Base-by-base conservation (phyloP, 2,888 invertebrate species). In the Formica aserva region DNA sequence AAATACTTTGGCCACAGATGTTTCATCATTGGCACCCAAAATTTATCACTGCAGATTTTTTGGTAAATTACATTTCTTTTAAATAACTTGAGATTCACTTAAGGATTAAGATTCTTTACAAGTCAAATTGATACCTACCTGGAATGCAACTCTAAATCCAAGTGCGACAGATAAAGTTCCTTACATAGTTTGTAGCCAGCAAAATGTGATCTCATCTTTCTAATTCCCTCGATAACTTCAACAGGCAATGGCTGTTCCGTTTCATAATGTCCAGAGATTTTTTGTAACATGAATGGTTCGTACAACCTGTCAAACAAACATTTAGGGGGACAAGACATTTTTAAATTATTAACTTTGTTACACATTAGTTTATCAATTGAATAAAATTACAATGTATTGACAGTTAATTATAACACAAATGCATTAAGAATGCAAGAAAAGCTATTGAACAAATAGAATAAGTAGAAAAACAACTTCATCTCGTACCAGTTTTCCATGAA, bases 91-190 rank as follows among this genome's bases (percentile, higher is more conserved):
- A 6, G 0, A 76, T 48, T 8, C 15, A 48, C 13, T 48, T 60
- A 13, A 57, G 0, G n/a, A 55, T 67, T 22, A 18, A 38, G 0
- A n/a, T 32, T 63, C 15, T 13, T 26, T 22, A 18, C 13, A 35
- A 11, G 18, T 66, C 8, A 35, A 11, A 26, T 66, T 22, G 3
- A 55, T 0, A 0, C 95, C 95, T 93, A 96, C 96, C 96, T 96
- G 4, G 97, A 96, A 95, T 98, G 97, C 69, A 98, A 93, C 93
- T 98, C 97, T 77, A 99, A 95, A 94, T 99, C 99, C 65, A 98
- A 95, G 84, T 97, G 96, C 1, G 98, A 97, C 11, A 97, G 94
- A 93, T 98, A 99, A 18, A 99, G 94, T 93, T 98, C 97, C 77
- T 96, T 96, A 92, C 97, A 98, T 32, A 99, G 95, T 91, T 97